Evolutionary conservation across 2,113 vertebrate species (phyloP).

Genomic region (Cepphus grylle): DNA sequence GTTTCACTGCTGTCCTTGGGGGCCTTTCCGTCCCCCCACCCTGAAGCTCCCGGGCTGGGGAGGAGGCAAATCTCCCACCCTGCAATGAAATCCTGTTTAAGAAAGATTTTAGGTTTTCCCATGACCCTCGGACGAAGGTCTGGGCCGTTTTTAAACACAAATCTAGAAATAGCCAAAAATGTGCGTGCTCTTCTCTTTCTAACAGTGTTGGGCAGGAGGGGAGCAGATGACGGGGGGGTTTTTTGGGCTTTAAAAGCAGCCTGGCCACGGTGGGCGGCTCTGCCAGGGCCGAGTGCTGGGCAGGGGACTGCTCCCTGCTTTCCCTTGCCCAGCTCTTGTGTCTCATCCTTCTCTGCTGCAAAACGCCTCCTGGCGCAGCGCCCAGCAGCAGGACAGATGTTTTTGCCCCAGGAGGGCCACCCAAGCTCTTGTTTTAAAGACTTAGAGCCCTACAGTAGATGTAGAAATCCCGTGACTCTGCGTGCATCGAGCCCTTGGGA

Average conservation of each 20-base stretch:
- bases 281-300: background rate
- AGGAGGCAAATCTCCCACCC: background rate
- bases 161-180: background rate
- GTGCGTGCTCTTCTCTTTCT: background rate
- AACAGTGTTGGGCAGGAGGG: background rate
- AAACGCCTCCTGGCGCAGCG: background rate
- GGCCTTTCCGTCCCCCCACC: background rate
- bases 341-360: background rate
- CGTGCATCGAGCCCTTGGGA: background rate
- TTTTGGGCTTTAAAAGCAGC: background rate
- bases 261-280: accelerated
- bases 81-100: background rate
- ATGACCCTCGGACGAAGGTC: background rate
- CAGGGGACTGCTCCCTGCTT: background rate
- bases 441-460: background rate
- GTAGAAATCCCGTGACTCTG: background rate
- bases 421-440: background rate
- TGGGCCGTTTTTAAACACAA: background rate
- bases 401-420: background rate
- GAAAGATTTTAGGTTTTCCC: slow-evolving; percentile 2
- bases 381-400: background rate
- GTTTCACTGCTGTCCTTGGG: background rate
- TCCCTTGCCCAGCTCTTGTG: background rate
- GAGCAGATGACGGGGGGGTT: background rate
- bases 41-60: background rate